Conservation (phyloP, 2,888 invertebrate genomes). For the Allygus modestus region DNA sequence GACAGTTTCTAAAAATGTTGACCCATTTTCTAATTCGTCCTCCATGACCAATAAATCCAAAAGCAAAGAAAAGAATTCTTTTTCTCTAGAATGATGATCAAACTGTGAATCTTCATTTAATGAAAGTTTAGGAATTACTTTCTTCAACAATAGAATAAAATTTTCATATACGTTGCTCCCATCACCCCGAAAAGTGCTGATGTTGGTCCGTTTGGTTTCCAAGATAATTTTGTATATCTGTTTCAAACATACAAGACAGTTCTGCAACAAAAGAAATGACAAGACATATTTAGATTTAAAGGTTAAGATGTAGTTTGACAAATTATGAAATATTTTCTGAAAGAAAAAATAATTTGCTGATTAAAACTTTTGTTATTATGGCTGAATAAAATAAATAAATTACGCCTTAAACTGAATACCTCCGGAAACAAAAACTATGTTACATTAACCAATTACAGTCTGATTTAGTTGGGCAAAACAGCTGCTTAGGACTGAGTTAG, state of each 20-base stretch:
- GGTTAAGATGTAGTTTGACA: too few relatives aligned
- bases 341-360: too few relatives aligned
- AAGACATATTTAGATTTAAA: too few relatives aligned
- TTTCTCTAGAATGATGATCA: background rate
- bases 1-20: background rate
- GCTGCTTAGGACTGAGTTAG: too few relatives aligned
- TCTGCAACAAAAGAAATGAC: slow-evolving; percentile 18
- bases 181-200: background rate
- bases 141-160: background rate
- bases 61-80: background rate
- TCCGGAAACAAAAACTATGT: too few relatives aligned
- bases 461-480: too few relatives aligned
- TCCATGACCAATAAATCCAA: background rate
- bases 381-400: too few relatives aligned
- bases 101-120: background rate
- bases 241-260: background rate
- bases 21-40: background rate
- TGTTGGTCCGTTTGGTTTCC: background rate
- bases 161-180: background rate
- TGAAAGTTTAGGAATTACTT: background rate
- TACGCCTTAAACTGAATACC: too few relatives aligned
- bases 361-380: too few relatives aligned
- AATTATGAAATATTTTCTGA: too few relatives aligned
- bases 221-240: background rate
- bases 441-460: too few relatives aligned